Conservation (phyloP, 1,140 invertebrate species). For the Samia ricini region DNA sequence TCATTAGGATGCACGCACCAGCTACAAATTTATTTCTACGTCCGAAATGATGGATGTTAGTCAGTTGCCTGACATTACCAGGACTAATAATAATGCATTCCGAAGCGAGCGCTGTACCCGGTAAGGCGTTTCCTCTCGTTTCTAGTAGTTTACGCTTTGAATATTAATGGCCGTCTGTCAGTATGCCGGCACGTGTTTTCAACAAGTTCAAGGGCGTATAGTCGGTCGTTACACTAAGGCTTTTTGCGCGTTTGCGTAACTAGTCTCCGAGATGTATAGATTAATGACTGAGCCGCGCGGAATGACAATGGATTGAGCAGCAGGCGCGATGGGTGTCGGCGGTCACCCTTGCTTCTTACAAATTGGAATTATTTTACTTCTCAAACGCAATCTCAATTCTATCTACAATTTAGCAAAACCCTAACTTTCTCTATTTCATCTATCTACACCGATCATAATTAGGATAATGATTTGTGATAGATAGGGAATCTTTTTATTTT, state of each 20-base stretch:
- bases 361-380: background rate
- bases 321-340: too few relatives aligned
- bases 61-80: background rate
- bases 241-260: slow-evolving; percentile 38
- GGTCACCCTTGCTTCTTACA: background rate
- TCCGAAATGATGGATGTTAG: slow-evolving; percentile 2
- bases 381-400: too few relatives aligned
- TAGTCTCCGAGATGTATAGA: slow-evolving; percentile 5
- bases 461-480: too few relatives aligned
- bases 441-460: too few relatives aligned
- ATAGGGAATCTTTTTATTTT: too few relatives aligned
- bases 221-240: slow-evolving; percentile 46
- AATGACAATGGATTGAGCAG: slow-evolving; percentile 1
- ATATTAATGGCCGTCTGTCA: slow-evolving; percentile 31
- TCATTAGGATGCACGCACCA: background rate
- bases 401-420: too few relatives aligned
- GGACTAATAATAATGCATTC: slow-evolving; percentile 27
- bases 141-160: slow-evolving; percentile 27
- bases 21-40: background rate
- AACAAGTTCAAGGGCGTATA: slow-evolving; percentile 51
- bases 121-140: slow-evolving; percentile 19
- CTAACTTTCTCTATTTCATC: too few relatives aligned
- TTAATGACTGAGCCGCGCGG: background rate
- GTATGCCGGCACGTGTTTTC: slow-evolving; percentile 43
- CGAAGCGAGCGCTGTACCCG: slow-evolving; percentile 17